A percentile compares a stretch with the other conserved stretches of the same genome.
Conservation (phyloP, 2,888 invertebrate genomes). For the Rhyacophila evoluta region DNA sequence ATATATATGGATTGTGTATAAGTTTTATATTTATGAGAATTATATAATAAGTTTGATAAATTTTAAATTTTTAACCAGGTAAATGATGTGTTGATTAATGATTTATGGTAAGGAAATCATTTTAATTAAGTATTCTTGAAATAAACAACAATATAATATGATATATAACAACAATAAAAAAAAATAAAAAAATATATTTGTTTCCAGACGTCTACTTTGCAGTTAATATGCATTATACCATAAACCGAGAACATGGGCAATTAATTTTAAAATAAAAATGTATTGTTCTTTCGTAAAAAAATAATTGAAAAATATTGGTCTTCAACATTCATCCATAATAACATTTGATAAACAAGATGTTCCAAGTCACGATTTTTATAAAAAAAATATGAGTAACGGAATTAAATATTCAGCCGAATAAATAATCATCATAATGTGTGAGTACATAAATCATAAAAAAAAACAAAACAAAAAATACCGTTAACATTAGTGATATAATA, state of each 20-base stretch:
- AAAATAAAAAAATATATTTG: no score
- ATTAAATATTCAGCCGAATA: neutral
- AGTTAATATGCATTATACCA: no score
- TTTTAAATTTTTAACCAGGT: no score
- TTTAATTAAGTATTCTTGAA: no score
- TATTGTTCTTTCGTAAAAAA: neutral
- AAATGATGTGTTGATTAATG: no score
- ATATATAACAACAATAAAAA: no score
- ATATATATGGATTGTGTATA: no score
- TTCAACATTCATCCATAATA: neutral
- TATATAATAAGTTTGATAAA: no score
- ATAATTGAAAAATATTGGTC: neutral
- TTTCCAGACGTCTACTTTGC: no score
- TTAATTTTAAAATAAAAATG: neutral
- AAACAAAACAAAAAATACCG: neutral
- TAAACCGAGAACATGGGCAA: neutral
- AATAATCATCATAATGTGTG: neutral
- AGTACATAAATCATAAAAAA: slow-evolving; percentile 4
- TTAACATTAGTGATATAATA: neutral
- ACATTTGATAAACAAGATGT: slow-evolving; percentile 2
- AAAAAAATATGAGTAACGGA: neutral
- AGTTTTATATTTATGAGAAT: no score
- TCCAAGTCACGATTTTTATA: neutral
- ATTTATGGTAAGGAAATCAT: no score
- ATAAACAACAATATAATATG: no score